phyloP scores from a whole-genome alignment of 2,113 vertebrate genomes.

The Irena cyanogastra region DNA sequence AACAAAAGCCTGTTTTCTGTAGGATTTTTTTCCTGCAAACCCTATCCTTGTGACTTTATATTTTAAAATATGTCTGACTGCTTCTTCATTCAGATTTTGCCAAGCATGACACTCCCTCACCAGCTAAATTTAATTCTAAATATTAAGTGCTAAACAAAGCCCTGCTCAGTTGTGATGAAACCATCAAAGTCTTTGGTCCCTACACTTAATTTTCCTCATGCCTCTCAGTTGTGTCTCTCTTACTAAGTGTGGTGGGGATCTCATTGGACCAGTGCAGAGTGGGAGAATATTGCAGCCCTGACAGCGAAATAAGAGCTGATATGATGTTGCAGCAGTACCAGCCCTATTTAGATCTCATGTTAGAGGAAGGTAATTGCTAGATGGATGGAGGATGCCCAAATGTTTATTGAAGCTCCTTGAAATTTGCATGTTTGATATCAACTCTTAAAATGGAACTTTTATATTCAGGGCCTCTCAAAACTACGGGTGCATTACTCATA shows the following conservation, averaged over 20 bases:
- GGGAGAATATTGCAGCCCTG: not conserved
- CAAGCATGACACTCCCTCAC: not conserved
- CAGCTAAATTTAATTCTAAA: slow-evolving; percentile 10
- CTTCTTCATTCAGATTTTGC: not conserved
- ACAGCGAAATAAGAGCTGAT: not conserved
- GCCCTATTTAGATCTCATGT: not conserved
- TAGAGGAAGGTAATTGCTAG: not conserved
- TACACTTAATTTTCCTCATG: not conserved
- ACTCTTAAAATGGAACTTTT: not conserved
- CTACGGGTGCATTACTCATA: not conserved
- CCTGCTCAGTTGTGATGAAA: not conserved
- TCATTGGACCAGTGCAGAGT: slow-evolving; percentile 6
- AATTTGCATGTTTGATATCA: not conserved
- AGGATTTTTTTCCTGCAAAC: not conserved
- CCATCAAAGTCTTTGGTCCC: not conserved
- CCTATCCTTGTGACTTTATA: not conserved
- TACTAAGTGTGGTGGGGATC: not conserved
- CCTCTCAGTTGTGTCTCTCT: not conserved
- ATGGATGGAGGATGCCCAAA: not conserved
- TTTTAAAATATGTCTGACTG: slow-evolving; percentile 12
- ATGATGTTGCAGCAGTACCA: not conserved
- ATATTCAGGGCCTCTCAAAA: not conserved
- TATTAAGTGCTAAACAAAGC: not conserved
- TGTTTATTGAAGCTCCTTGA: not conserved
- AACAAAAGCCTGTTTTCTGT: not conserved